Evolutionary conservation across 92 coral and sea anemone genomes (phyloP).

Genomic region (Siderastrea radians): DNA sequence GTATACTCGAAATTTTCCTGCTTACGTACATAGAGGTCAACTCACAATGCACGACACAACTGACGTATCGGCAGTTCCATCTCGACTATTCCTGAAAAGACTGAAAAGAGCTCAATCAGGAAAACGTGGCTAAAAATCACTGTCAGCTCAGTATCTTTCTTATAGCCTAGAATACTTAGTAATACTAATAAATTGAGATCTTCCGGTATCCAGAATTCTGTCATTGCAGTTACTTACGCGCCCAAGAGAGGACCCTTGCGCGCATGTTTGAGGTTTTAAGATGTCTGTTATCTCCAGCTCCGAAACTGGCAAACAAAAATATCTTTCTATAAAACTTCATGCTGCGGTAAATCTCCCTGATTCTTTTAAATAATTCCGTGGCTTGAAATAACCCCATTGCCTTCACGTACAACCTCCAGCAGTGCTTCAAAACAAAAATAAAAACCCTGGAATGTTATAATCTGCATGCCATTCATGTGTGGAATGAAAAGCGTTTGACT

Average conservation of each 20-base stretch:
- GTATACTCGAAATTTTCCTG: neutral
- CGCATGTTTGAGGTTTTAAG: too few species aligned
- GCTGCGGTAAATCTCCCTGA: neutral
- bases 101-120: neutral
- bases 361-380: neutral
- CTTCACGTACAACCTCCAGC: conserved; percentile 21
- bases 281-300: too few species aligned
- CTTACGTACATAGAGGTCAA: neutral
- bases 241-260: too few species aligned
- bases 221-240: too few species aligned
- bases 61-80: neutral
- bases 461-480: conserved; percentile 31
- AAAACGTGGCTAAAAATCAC: too few species aligned
- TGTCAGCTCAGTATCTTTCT: too few species aligned
- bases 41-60: neutral
- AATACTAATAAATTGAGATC: too few species aligned
- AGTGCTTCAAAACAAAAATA: neutral
- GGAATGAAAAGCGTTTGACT: conserved; percentile 27
- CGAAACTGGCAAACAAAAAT: too few species aligned
- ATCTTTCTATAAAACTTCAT: neutral
- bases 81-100: neutral
- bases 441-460: conserved; percentile 32
- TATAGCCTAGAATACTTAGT: too few species aligned
- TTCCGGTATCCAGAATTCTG: too few species aligned
- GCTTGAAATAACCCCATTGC: neutral